Evolutionary conservation across 2,888 invertebrate genomes (phyloP).

Genomic region (Pollenia griseotomentosa): DNA sequence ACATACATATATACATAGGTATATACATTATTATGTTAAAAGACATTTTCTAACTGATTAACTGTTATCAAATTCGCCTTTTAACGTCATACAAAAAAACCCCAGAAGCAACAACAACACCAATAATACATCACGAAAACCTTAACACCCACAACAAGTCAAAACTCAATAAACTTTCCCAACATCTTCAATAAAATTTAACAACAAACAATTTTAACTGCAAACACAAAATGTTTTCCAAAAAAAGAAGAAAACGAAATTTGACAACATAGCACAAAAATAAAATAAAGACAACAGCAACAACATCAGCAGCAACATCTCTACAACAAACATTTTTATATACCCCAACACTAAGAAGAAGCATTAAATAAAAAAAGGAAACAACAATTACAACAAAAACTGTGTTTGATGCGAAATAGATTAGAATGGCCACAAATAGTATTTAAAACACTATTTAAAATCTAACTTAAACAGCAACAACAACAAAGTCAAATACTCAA

Average conservation of each 20-base stretch:
- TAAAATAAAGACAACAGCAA: conserved; percentile 44
- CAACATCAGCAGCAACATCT: conserved; percentile 35
- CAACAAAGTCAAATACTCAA: conserved; percentile 41
- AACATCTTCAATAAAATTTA: conserved; percentile 28
- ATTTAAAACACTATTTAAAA: conserved; percentile 65
- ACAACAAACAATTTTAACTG: conserved; percentile 39
- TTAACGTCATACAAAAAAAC: conserved; percentile 52
- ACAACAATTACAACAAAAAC: conserved; percentile 22
- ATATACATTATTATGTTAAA: not conserved
- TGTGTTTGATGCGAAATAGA: conserved; percentile 64
- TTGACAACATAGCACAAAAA: conserved; percentile 69
- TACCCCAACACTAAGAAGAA: conserved; percentile 17
- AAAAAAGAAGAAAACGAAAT: conserved; percentile 58
- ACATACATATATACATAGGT: not conserved
- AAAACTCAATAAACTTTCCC: conserved; percentile 59
- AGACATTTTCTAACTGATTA: conserved; percentile 57
- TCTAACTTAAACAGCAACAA: conserved; percentile 46
- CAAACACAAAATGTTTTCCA: conserved; percentile 48
- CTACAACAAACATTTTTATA: conserved; percentile 16
- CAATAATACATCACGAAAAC: conserved; percentile 21
- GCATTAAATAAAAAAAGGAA: conserved; percentile 21
- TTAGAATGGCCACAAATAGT: conserved; percentile 68
- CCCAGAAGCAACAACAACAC: conserved; percentile 25
- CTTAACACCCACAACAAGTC: conserved; percentile 71
- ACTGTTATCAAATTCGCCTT: conserved; percentile 62